Conservation (phyloP, 2,797 vertebrate species). For the Enteromius radiatus region DNA sequence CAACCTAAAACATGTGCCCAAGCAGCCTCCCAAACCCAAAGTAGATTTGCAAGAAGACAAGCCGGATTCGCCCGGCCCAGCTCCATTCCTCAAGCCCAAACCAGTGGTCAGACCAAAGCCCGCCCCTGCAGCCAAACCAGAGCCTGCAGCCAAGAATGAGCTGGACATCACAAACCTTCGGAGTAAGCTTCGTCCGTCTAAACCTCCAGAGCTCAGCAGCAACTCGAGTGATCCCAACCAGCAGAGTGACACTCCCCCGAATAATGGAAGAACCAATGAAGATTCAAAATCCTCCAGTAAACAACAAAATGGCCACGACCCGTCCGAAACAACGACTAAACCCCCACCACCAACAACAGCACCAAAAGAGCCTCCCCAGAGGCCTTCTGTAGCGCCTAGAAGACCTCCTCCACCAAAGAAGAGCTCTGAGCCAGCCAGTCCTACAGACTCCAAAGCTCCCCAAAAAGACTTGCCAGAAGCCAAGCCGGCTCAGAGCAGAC, state of each 20-base stretch:
- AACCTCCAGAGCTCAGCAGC: constrained; percentile 77
- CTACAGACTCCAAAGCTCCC: constrained; percentile 75
- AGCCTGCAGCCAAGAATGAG: constrained; percentile 82
- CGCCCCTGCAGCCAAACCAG: constrained; percentile 79
- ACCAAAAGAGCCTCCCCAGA: constrained; percentile 82
- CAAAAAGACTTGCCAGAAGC: constrained; percentile 77
- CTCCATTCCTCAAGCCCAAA: constrained; percentile 85
- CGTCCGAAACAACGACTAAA: constrained; percentile 69
- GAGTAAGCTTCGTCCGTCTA: constrained; percentile 91
- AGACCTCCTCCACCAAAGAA: constrained; percentile 97
- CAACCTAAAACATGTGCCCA: constrained; percentile 90
- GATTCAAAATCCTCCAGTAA: constrained; percentile 79
- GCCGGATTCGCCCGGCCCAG: constrained; percentile 72
- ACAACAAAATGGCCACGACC: constrained; percentile 78
- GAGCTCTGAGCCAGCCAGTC: constrained; percentile 70
- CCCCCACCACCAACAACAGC: constrained; percentile 66
- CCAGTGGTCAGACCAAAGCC: constrained; percentile 92
- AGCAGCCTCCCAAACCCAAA: constrained; percentile 86
- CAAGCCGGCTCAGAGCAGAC: constrained; percentile 77
- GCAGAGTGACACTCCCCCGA: constrained; percentile 65
- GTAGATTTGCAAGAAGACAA: constrained; percentile 81
- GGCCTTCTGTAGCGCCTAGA: constrained; percentile 85
- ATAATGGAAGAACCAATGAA: constrained; percentile 62
- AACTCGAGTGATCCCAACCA: constrained; percentile 74
- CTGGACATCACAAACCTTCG: constrained; percentile 93